phyloP scores from a whole-genome alignment of 2,888 invertebrate species.

The Plemyria rubiginata region DNA sequence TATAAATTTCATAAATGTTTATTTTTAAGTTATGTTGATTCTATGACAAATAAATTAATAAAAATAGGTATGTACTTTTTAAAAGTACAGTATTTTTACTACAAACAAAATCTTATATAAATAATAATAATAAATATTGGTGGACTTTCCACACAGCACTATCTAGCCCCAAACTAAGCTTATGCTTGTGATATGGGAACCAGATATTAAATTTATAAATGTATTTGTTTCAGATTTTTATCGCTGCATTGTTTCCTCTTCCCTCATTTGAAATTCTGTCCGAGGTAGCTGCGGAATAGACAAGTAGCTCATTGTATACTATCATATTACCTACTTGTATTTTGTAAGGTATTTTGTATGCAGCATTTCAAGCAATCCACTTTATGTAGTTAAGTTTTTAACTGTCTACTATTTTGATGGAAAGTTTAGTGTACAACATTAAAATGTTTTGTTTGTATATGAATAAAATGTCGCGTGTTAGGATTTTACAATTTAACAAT shows the following conservation, averaged over 20 bases:
- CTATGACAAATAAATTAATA: too few species aligned
- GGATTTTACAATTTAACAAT: background rate
- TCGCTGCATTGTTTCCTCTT: conserved; percentile 96
- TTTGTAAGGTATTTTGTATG: conserved; percentile 8
- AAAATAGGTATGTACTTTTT: too few species aligned
- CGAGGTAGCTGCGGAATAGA: conserved; percentile 79
- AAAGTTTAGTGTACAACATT: background rate
- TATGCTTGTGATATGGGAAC: too few species aligned
- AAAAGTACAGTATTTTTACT: background rate
- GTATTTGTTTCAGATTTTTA: conserved; percentile 89
- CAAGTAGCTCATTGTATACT: conserved; percentile 22
- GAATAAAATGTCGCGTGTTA: background rate
- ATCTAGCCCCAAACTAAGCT: too few species aligned
- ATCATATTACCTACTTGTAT: conserved; percentile 9
- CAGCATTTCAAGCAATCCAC: conserved; percentile 6
- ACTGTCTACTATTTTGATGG: background rate
- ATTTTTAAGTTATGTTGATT: too few species aligned
- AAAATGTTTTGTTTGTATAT: background rate
- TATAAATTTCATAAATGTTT: too few species aligned
- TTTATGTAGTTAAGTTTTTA: conserved; percentile 1
- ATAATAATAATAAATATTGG: too few species aligned
- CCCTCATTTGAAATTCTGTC: conserved; percentile 93
- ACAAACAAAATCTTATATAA: too few species aligned
- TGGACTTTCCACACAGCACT: too few species aligned
- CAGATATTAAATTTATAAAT: conserved; percentile 20